These are phyloP conservation scores for Accipiter cooperii DNA, from an alignment of 2,113 vertebrate genomes.

Conservation along the genomic window DNA sequence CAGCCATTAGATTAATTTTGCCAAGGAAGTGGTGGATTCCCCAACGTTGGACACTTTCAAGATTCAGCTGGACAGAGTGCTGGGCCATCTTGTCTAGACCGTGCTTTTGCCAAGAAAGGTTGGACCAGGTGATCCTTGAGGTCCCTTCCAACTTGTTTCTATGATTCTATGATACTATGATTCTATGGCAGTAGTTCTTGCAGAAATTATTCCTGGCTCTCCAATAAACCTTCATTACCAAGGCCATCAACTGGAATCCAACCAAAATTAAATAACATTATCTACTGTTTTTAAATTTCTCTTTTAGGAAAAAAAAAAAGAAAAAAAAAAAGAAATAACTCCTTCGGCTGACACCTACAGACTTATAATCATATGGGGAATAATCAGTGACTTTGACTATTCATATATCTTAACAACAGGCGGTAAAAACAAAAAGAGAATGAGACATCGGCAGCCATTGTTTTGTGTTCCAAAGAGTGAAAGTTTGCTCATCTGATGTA, in stretches of 20 bases:
- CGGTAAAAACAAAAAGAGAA: not conserved
- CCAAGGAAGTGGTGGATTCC: not conserved
- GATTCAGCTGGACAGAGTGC: not conserved
- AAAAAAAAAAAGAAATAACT: not conserved
- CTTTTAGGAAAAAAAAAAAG: not conserved
- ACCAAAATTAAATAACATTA: not conserved
- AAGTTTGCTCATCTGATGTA: not conserved
- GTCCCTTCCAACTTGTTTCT: not conserved
- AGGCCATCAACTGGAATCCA: not conserved
- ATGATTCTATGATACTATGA: not conserved
- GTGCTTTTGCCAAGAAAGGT: not conserved
- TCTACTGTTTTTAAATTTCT: not conserved
- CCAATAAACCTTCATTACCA: not conserved
- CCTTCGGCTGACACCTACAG: not conserved
- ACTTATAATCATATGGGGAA: not conserved
- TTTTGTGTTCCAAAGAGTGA: not conserved
- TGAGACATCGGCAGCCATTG: fast-evolving
- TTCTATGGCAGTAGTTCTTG: not conserved
- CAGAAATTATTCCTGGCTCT: not conserved
- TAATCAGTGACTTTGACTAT: not conserved
- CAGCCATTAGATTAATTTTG: not conserved
- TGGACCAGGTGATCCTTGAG: not conserved
- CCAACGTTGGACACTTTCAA: not conserved
- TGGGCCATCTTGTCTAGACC: not conserved
- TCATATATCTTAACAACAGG: not conserved